Percentiles rank a stretch among this genome's conserved stretches.
phyloP scores from a whole-genome alignment of 2,113 vertebrate genomes.

The Smithornis capensis region DNA sequence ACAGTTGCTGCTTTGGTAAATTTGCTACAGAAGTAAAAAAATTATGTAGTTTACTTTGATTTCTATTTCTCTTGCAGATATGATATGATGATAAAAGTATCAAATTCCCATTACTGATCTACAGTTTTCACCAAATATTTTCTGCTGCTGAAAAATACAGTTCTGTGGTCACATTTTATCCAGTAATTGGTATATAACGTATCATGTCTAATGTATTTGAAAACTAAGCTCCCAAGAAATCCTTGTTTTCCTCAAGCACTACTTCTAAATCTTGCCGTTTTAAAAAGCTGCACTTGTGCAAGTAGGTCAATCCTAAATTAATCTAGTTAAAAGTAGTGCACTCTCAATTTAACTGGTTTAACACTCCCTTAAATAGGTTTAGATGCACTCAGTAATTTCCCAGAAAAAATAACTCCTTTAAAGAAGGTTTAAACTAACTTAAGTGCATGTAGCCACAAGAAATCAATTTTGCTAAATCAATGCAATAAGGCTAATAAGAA shows the following conservation, averaged over 20 bases:
- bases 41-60: neutral
- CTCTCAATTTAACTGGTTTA: constrained; percentile 41
- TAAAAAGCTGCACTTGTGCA: constrained; percentile 1
- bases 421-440: neutral
- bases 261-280: neutral
- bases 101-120: neutral
- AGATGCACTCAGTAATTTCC: constrained; percentile 3
- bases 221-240: constrained; percentile 6
- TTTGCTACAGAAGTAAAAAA: neutral
- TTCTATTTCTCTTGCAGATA: neutral
- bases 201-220: neutral
- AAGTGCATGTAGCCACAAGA: neutral
- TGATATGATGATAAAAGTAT: neutral
- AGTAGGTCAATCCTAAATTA: constrained; percentile 55
- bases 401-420: neutral
- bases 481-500: neutral
- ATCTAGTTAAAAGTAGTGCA: constrained; percentile 13
- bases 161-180: neutral
- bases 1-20: neutral
- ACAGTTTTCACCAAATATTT: neutral
- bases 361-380: constrained; percentile 43
- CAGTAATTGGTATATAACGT: neutral
- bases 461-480: neutral
- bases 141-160: neutral
- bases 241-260: neutral